phyloP scores from a whole-genome alignment of 2,888 invertebrate genomes.

The Troides oblongomaculatus region DNA sequence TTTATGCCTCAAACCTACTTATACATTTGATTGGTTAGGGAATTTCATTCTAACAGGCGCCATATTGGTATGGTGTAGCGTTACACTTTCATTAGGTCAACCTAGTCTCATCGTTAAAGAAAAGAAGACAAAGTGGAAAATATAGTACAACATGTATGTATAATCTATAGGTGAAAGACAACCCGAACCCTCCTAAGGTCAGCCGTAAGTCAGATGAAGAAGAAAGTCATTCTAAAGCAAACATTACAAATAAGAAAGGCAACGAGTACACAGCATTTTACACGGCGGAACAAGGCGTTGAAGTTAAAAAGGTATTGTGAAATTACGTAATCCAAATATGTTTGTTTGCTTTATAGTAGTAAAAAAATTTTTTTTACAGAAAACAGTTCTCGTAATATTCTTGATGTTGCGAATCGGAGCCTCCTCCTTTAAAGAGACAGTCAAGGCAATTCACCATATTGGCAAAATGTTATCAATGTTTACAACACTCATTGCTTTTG shows the following conservation, averaged over 20 bases:
- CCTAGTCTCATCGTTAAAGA: not conserved
- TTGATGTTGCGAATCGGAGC: too few species aligned
- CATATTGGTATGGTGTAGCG: too few species aligned
- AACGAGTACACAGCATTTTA: slow-evolving; percentile 56
- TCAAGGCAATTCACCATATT: too few species aligned
- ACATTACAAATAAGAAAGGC: slow-evolving; percentile 31
- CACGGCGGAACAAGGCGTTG: slow-evolving; percentile 54
- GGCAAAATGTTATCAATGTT: too few species aligned
- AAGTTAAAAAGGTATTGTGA: slow-evolving; percentile 61
- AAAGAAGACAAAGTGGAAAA: not conserved
- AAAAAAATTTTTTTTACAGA: not conserved
- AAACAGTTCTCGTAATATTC: too few species aligned
- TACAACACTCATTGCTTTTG: too few species aligned
- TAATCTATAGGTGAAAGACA: not conserved
- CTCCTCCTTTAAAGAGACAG: too few species aligned
- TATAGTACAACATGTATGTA: not conserved
- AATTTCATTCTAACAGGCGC: too few species aligned
- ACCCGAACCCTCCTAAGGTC: not conserved
- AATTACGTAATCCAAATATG: not conserved
- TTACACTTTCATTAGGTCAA: too few species aligned
- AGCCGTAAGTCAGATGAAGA: slow-evolving; percentile 7
- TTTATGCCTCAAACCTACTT: too few species aligned
- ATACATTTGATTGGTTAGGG: too few species aligned
- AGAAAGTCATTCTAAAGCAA: slow-evolving; percentile 1
- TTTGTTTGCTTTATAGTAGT: not conserved